Base-by-base conservation (phyloP, 2,797 vertebrate species). In the Mormyrops attenuatus region DNA sequence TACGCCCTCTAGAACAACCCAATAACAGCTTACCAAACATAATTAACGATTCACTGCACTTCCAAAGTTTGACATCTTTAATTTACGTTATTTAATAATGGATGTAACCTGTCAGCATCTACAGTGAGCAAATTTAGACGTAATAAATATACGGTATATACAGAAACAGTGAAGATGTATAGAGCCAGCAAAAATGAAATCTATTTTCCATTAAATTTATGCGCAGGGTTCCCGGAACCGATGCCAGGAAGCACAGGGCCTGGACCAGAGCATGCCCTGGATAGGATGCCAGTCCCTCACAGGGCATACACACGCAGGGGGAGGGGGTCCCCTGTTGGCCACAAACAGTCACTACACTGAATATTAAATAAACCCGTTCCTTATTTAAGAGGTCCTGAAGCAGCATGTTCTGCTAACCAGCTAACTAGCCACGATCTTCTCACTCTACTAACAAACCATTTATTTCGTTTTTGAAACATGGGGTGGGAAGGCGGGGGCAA, bases 21-120 rank as follows among this genome's bases (percentile, higher is more conserved):
- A 92, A 88, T 91, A 93, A 93, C 90, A 89, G 77, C 20, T 85
- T 49, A 15, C 41, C n/a, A 85, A 85, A 52, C 47, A 85, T 26
- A 80, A 80, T 80, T 89, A 55, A 34, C 44, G 47, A 82, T 15
- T 50, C 50, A 77, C 8, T 44, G 34, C 30, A 63, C 38, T 44
- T 88, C 57, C 6, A 44, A 60, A 88, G 52, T 9, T 34, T 57
- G 30, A 30, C 34, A 34, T 44, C 30, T 69, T 73, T 30, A 22
- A 69, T 69, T 30, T 69, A 44, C 34, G 34, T 87, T 38, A 55
- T 53, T 87, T 34, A 57, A 34, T 87, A 15, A 34, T 34, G 52
- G 50, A 22, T 52, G 50, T 34, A 38, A 53, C 50, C 26, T 55
- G 50, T 30, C 30, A 55, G n/a, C 52, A 34, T 87, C 85, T 88